Conservation (phyloP, 1,140 invertebrate genomes). For the Dinothrombium tinctorium region DNA sequence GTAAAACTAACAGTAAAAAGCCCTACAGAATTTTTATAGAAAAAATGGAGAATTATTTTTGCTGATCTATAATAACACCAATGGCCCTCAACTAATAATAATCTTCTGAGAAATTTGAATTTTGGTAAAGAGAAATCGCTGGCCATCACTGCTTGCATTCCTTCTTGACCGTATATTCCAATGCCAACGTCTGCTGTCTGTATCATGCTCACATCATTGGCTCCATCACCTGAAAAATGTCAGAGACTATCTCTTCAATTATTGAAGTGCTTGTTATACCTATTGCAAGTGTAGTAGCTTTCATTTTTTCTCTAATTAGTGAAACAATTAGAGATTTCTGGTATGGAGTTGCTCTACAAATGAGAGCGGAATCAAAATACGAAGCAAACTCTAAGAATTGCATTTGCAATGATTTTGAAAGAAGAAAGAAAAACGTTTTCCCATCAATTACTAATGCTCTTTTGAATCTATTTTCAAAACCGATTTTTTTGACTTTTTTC, state of each 20-base stretch:
- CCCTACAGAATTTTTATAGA: too few species aligned
- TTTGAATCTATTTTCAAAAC: too few species aligned
- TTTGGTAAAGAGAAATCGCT: conserved; percentile 21
- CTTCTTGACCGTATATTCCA: conserved; percentile 45
- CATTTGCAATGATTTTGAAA: too few species aligned
- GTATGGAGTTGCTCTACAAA: conserved; percentile 50
- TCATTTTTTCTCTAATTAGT: conserved; percentile 64
- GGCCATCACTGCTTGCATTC: conserved; percentile 45
- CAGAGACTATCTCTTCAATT: too few species aligned
- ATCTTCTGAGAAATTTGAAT: too few species aligned
- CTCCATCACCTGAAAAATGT: conserved; percentile 80
- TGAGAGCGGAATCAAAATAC: conserved; percentile 19
- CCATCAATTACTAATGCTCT: too few species aligned
- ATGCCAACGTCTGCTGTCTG: conserved; percentile 89
- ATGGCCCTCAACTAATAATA: too few species aligned
- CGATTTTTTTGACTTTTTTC: too few species aligned
- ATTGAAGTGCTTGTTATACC: conserved; percentile 32
- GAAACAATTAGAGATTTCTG: conserved; percentile 51
- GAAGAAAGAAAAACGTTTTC: too few species aligned
- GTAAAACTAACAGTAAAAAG: too few species aligned
- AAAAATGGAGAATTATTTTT: too few species aligned
- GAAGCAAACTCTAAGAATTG: background rate
- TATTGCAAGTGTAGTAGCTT: conserved; percentile 67
- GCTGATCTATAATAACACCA: too few species aligned
- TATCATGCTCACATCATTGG: conserved; percentile 95